Percentiles rank a stretch among this genome's conserved stretches.
Evolutionary conservation across 2,888 invertebrate species (phyloP).

Genomic region (Oscheius sp.): DNA sequence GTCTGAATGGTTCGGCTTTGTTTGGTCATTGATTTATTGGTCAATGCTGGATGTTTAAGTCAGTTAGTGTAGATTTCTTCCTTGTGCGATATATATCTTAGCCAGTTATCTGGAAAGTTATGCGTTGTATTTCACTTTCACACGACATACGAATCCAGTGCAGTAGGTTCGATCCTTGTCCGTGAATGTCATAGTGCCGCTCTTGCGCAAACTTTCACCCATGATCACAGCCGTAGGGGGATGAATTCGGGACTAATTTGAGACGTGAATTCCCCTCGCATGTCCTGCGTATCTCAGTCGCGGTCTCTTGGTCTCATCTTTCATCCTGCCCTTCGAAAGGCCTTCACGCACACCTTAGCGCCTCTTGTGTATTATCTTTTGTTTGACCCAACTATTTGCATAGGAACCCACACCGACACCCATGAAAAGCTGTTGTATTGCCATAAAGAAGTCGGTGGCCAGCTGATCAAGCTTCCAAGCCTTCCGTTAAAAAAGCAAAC

Average conservation of each 20-base stretch:
- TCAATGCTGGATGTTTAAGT: too few relatives aligned
- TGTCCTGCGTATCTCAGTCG: constrained; percentile 18
- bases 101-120: too few relatives aligned
- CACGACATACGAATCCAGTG: too few relatives aligned
- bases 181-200: background rate
- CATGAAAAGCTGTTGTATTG: background rate
- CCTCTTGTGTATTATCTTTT: constrained; percentile 16
- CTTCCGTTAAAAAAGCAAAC: background rate
- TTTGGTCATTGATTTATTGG: too few relatives aligned
- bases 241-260: constrained; percentile 21
- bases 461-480: too few relatives aligned
- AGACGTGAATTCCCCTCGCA: background rate
- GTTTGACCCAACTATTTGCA: constrained; percentile 20
- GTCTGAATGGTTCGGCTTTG: too few relatives aligned
- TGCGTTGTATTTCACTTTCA: too few relatives aligned
- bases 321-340: constrained; percentile 6
- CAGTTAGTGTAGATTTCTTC: too few relatives aligned
- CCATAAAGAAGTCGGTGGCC: too few relatives aligned
- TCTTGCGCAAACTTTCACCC: constrained; percentile 8
- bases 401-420: constrained; percentile 5
- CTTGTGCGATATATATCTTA: too few relatives aligned
- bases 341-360: constrained; percentile 18
- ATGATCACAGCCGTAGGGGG: background rate
- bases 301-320: constrained; percentile 15
- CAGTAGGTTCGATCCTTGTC: too few relatives aligned